Percentiles rank a stretch among this genome's conserved stretches.
Conservation (phyloP, 2,888 invertebrate genomes). For the Daptonema setosum region DNA sequence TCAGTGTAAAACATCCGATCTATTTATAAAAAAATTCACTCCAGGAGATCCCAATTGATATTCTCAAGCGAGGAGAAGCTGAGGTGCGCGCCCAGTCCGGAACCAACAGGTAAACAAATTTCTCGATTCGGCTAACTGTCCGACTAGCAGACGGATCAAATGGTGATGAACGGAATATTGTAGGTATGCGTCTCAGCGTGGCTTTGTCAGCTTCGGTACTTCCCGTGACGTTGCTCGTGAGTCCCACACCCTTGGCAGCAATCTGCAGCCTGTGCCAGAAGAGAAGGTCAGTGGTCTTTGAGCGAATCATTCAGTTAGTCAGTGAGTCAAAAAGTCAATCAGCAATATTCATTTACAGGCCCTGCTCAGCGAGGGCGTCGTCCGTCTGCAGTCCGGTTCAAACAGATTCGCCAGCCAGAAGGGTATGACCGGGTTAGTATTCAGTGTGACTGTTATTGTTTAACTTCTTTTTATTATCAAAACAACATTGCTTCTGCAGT, state of each 20-base stretch:
- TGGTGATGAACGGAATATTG: no score
- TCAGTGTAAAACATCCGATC: no score
- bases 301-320: no score
- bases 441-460: no score
- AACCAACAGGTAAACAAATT: slow-evolving; percentile 19
- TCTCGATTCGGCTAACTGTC: background rate
- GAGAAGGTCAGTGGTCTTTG: no score
- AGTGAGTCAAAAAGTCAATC: no score
- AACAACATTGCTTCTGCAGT: background rate
- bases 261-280: slow-evolving; percentile 5
- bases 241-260: background rate
- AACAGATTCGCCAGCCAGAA: slow-evolving; percentile 12
- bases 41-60: slow-evolving; percentile 26
- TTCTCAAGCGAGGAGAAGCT: slow-evolving; percentile 25
- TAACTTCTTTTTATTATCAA: background rate
- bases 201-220: slow-evolving; percentile 25
- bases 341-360: no score
- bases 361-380: slow-evolving; percentile 14
- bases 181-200: no score
- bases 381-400: slow-evolving; percentile 24
- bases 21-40: no score
- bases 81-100: slow-evolving; percentile 27
- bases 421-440: slow-evolving; percentile 21
- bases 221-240: slow-evolving; percentile 27
- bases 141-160: background rate